Percentiles rank a stretch among this genome's conserved stretches.
Evolutionary conservation across 1,140 invertebrate species (phyloP).

Genomic region (Lasaia peninsularis): DNA sequence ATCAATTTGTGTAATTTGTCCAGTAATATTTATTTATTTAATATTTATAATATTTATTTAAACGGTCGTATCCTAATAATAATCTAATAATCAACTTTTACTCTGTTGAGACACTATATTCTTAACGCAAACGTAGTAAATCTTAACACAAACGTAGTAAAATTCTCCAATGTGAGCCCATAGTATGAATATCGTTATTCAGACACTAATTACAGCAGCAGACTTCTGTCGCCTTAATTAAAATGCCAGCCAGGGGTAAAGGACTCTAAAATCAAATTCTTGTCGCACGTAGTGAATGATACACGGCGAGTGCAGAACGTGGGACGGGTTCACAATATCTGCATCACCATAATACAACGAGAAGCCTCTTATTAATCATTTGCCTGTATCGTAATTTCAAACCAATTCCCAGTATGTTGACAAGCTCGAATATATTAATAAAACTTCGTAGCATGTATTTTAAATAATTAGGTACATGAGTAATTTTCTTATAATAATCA

Average conservation of each 20-base stretch:
- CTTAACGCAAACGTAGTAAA: too few relatives aligned
- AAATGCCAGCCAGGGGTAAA: constrained; percentile 1
- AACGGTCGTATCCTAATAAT: too few relatives aligned
- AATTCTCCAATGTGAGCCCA: background rate
- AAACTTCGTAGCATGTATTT: background rate
- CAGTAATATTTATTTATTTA: too few relatives aligned
- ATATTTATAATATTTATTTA: too few relatives aligned
- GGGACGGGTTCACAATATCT: constrained; percentile 10
- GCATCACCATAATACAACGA: constrained; percentile 10
- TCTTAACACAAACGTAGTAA: background rate
- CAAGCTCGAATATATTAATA: constrained; percentile 6
- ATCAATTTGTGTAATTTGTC: too few relatives aligned
- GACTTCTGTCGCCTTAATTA: constrained; percentile 1
- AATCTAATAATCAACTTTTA: too few relatives aligned
- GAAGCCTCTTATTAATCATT: constrained; percentile 9
- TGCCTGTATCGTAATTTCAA: constrained; percentile 9
- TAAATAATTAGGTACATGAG: too few relatives aligned
- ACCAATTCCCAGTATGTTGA: background rate
- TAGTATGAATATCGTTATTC: background rate
- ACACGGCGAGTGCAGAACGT: constrained; percentile 8
- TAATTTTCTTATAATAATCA: too few relatives aligned
- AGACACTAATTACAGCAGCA: constrained; percentile 1
- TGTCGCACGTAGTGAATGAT: background rate
- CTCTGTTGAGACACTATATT: too few relatives aligned
- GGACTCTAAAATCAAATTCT: constrained; percentile 9